Evolutionary conservation across 1,140 invertebrate genomes (phyloP).

Genomic region (Helicoverpa zea): DNA sequence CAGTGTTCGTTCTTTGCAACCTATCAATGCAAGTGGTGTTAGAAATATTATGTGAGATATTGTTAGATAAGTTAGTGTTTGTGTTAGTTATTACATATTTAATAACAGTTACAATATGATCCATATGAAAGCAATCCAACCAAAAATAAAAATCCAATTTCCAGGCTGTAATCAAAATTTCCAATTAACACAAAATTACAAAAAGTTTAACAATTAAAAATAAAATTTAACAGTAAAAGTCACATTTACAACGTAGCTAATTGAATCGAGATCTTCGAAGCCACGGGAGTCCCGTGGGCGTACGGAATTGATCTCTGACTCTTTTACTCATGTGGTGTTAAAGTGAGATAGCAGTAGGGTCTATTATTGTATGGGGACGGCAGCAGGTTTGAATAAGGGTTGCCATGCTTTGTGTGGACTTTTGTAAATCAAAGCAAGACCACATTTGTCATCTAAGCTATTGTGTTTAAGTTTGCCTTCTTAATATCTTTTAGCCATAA

Average conservation of each 20-base stretch:
- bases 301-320: constrained; percentile 62
- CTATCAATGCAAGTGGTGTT: constrained; percentile 12
- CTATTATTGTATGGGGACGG: constrained; percentile 49
- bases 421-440: neutral
- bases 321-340: constrained; percentile 49
- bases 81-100: neutral
- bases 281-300: constrained; percentile 69
- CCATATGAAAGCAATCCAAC: neutral
- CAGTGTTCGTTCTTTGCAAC: constrained; percentile 12
- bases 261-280: constrained; percentile 73
- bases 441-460: no score
- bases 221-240: constrained; percentile 36
- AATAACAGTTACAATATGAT: no score
- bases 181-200: constrained; percentile 8
- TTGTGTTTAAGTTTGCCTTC: no score
- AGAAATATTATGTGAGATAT: neutral
- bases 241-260: constrained; percentile 66
- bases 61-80: neutral
- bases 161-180: neutral
- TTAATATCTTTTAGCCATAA: no score
- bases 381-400: constrained; percentile 51
- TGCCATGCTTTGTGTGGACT: constrained; percentile 21
- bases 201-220: constrained; percentile 31
- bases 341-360: constrained; percentile 54
- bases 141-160: neutral